Evolutionary conservation across 2,113 vertebrate genomes (phyloP).

Genomic region (Elgaria multicarinata): DNA sequence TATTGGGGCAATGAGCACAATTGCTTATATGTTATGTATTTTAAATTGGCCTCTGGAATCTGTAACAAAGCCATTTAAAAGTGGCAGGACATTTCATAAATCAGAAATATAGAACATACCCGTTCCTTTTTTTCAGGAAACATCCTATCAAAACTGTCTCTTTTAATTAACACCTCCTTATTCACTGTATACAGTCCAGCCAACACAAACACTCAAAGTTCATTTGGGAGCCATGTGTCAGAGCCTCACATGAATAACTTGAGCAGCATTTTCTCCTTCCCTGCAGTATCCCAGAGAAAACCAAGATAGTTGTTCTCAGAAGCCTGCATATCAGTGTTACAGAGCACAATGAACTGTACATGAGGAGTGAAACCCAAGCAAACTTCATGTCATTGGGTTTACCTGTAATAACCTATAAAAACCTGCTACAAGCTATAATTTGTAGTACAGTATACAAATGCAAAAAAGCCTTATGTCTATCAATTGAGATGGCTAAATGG

Average conservation of each 20-base stretch:
- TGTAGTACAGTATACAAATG: background rate
- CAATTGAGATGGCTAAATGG: background rate
- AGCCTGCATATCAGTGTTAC: background rate
- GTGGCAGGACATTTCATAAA: background rate
- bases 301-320: background rate
- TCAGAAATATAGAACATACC: no score
- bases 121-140: constrained; percentile 39
- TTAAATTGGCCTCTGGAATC: background rate
- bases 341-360: background rate
- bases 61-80: background rate
- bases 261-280: background rate
- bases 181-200: background rate
- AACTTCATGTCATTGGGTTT: no score
- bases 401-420: background rate
- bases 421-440: background rate
- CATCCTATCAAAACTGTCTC: background rate
- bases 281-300: background rate
- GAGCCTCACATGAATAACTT: constrained; percentile 6
- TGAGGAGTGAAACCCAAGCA: background rate
- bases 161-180: constrained; percentile 35
- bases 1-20: background rate
- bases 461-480: background rate
- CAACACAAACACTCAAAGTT: constrained; percentile 48
- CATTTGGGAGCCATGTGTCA: constrained; percentile 35
- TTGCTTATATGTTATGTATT: background rate